Evolutionary conservation across 2,113 vertebrate genomes (phyloP), one percentile per base, ranked within the genome.

Genomic region (Dipodomys spectabilis): DNA sequence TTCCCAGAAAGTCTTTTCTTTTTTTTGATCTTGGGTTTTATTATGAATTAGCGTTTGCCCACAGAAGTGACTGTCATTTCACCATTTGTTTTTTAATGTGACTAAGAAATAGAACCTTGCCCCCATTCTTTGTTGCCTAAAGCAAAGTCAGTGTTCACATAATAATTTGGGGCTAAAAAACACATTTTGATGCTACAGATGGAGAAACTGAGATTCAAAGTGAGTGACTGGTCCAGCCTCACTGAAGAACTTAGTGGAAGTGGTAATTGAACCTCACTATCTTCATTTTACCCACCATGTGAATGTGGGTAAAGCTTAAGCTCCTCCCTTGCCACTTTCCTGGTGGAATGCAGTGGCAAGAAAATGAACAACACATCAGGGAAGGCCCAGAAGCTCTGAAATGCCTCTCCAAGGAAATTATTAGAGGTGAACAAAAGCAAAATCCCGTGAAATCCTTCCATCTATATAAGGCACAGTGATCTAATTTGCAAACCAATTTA

Each of bases 21-120:
- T 65, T 82, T 92, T 82, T 77, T 73, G 57, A 77, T 44, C 65
- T 27, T 49, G 57, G 74, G 30, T 86, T 88, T 91, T 88, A 65
- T 81, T 45, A 6, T 82, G 44, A 53, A 30, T 57, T 72, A 69
- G 6, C 65, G n/a, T 86, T 78, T 23, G 44, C 15, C 23, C 32
- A 32, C 16, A 49, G 30, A 25, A 60, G 23, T 57, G 30, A 30
- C 22, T 9, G 7, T 11, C n/a, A 44, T 78, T 81, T 77, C 45
- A 20, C 23, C 44, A 71, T 23, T 67, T 89, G 22, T 91, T 27
- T 16, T 68, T 57, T 57, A 57, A 32, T 53, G 68, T 84, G 67
- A 19, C 20, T 45, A 22, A 83, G 39, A 92, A 78, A 75, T 18
- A 72, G 19, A 90, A 35, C 3, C 53, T 57, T 57, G 53, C 15